A percentile compares a stretch with the other conserved stretches of the same genome.
Evolutionary conservation across 1,140 invertebrate genomes (phyloP).

Genomic region (Caenorhabditis tropicalis): DNA sequence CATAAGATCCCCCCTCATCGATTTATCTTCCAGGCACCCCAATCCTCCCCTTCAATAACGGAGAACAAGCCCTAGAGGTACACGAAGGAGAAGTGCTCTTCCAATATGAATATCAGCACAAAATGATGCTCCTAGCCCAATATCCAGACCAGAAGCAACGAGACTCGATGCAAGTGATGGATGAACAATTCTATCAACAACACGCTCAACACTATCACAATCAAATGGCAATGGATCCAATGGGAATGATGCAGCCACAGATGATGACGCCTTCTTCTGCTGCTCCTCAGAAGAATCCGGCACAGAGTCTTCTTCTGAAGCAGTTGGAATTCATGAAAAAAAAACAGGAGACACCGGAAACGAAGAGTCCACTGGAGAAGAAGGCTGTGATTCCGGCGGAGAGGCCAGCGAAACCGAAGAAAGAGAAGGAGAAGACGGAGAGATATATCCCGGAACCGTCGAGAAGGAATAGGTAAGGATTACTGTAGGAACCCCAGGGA

Average conservation of each 20-base stretch:
- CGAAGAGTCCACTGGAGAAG: neutral
- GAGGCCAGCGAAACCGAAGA: constrained; percentile 3
- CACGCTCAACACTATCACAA: neutral
- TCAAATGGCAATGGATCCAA: neutral
- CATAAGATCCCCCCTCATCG: too few relatives aligned
- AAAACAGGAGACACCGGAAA: neutral
- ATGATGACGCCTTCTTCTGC: neutral
- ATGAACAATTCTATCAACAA: constrained; percentile 21
- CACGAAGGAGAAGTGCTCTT: constrained; percentile 26
- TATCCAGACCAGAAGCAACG: neutral
- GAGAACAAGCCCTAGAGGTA: neutral
- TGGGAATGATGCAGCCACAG: too few relatives aligned
- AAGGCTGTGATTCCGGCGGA: neutral
- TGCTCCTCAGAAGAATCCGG: neutral
- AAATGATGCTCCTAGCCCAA: constrained; percentile 29
- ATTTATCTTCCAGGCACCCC: neutral
- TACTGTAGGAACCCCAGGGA: too few relatives aligned
- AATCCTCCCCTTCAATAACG: constrained; percentile 10
- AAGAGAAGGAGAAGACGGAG: neutral
- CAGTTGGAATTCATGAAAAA: neutral
- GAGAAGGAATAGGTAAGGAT: neutral
- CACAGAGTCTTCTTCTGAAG: neutral
- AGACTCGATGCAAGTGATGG: neutral
- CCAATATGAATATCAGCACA: constrained; percentile 7
- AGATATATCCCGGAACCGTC: neutral